Conservation (phyloP, 1,140 invertebrate genomes). For the Heliothis subflexa region DNA sequence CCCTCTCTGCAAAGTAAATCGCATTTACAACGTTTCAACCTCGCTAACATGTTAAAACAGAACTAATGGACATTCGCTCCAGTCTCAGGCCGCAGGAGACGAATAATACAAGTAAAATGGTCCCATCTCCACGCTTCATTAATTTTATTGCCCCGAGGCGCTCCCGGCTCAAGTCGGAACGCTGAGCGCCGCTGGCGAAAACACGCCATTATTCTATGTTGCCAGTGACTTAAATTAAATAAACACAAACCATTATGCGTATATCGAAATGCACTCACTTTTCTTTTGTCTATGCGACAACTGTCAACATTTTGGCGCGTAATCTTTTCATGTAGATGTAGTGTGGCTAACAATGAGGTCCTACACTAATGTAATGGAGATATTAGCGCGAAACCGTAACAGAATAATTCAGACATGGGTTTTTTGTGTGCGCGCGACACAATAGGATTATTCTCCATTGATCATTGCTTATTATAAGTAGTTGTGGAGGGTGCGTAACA, state of each 20-base stretch:
- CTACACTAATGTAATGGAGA: conserved; percentile 82
- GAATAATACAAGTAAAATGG: conserved; percentile 87
- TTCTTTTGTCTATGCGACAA: conserved; percentile 79
- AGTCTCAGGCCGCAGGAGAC: conserved; percentile 85
- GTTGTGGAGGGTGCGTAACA: conserved; percentile 82
- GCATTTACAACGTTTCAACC: conserved; percentile 86
- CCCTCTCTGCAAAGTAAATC: conserved; percentile 84
- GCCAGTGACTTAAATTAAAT: conserved; percentile 84
- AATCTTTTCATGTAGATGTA: conserved; percentile 73
- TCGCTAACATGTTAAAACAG: conserved; percentile 86
- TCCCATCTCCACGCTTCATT: conserved; percentile 86
- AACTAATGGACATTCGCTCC: conserved; percentile 86
- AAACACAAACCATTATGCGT: conserved; percentile 82
- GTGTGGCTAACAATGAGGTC: conserved; percentile 65
- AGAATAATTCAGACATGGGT: conserved; percentile 83
- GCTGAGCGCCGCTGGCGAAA: conserved; percentile 72
- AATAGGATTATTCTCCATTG: conserved; percentile 86
- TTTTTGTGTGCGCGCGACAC: conserved; percentile 81
- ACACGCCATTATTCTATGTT: conserved; percentile 81
- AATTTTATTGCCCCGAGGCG: conserved; percentile 85
- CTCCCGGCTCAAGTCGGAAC: conserved; percentile 73
- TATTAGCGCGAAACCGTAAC: conserved; percentile 82
- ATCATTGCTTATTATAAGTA: conserved; percentile 86
- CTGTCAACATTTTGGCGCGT: conserved; percentile 78
- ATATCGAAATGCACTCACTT: conserved; percentile 68